Conservation (phyloP, 1,140 invertebrate genomes). For the Heliconius melpomene region DNA sequence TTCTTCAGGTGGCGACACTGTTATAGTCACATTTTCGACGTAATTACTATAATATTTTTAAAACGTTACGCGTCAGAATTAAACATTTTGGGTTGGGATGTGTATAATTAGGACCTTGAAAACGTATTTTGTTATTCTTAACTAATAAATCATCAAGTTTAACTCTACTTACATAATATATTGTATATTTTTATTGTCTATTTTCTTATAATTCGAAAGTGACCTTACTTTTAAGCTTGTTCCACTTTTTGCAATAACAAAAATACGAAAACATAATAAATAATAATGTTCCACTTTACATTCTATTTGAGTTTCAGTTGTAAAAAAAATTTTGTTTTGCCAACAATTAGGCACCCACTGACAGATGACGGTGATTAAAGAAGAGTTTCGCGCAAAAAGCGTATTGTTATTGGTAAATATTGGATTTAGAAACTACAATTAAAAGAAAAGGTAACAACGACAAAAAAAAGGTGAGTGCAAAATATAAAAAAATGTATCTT, state of each 20-base stretch:
- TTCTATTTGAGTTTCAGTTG: constrained; percentile 11
- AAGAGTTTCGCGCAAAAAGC: constrained; percentile 2
- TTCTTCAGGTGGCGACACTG: constrained; percentile 55
- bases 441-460: no score
- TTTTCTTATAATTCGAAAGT: neutral
- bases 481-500: no score
- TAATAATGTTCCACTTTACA: constrained; percentile 17
- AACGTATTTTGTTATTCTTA: neutral
- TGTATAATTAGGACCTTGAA: constrained; percentile 2
- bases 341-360: neutral
- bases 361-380: constrained; percentile 3
- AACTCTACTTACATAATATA: neutral
- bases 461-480: no score
- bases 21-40: neutral
- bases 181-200: no score
- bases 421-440: no score
- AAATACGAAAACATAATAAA: neutral
- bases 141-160: neutral
- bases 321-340: constrained; percentile 17
- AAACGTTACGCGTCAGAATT: neutral
- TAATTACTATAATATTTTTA: neutral
- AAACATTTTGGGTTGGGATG: neutral
- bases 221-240: neutral
- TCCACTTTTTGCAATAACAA: neutral
- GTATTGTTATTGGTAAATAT: neutral